Conservation (phyloP, 1,140 invertebrate genomes). For the Hormaphis cornu region DNA sequence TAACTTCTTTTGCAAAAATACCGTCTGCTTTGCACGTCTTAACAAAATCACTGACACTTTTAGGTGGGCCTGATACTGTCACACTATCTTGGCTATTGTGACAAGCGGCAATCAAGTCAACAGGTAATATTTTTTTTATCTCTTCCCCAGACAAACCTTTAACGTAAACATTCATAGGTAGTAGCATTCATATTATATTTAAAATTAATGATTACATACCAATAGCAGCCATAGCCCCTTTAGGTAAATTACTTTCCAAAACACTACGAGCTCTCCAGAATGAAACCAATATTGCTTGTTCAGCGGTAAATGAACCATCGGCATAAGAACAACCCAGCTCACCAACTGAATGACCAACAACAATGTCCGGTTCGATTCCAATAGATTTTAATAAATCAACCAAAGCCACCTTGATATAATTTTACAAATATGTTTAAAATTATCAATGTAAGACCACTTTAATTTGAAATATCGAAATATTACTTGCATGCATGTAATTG, state of each 20-base stretch:
- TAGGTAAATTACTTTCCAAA: slow-evolving; percentile 46
- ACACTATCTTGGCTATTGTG: slow-evolving; percentile 56
- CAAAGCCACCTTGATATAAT: slow-evolving; percentile 81
- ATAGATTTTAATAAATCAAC: slow-evolving; percentile 52
- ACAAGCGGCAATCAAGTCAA: slow-evolving; percentile 68
- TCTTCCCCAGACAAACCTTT: slow-evolving; percentile 24
- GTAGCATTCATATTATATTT: background rate
- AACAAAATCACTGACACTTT: slow-evolving; percentile 60
- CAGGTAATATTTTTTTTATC: slow-evolving; percentile 42
- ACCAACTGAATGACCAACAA: slow-evolving; percentile 61
- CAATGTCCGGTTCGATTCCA: slow-evolving; percentile 52
- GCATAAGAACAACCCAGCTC: slow-evolving; percentile 60
- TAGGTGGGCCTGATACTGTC: slow-evolving; percentile 74
- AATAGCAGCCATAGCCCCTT: slow-evolving; percentile 51
- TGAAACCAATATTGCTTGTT: slow-evolving; percentile 54
- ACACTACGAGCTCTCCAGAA: slow-evolving; percentile 54
- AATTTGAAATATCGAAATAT: background rate
- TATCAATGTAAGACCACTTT: background rate
- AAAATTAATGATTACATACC: slow-evolving; percentile 37
- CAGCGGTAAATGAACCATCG: slow-evolving; percentile 55
- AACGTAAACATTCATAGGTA: background rate
- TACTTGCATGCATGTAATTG: slow-evolving; percentile 72
- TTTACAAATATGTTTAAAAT: background rate
- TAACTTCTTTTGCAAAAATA: slow-evolving; percentile 74
- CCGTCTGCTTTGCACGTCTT: slow-evolving; percentile 56